A percentile compares a stretch with the other conserved stretches of the same genome.
Evolutionary conservation across 1,140 invertebrate species (phyloP).

Genomic region (Watersipora subatra): DNA sequence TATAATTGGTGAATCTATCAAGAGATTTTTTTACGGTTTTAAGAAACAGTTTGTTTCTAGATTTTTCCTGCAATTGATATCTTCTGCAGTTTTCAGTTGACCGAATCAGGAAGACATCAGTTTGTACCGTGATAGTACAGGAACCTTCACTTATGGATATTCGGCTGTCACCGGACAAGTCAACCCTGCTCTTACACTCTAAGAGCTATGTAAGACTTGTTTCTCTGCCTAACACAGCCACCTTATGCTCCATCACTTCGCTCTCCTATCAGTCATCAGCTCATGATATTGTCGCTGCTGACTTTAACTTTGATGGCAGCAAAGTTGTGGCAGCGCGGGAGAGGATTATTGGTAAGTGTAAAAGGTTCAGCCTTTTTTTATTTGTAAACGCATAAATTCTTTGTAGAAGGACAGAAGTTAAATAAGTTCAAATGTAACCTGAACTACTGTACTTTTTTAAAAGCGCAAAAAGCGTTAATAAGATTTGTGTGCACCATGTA

Average conservation of each 20-base stretch:
- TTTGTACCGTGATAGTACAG: neutral
- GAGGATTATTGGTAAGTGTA: constrained; percentile 12
- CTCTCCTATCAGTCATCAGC: neutral
- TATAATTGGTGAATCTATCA: too few species aligned
- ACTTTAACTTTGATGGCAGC: constrained; percentile 21
- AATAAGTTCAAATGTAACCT: too few species aligned
- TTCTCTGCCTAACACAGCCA: too few species aligned
- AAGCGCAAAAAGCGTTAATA: too few species aligned
- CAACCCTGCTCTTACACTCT: neutral
- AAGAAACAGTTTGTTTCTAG: too few species aligned
- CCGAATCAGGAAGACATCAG: neutral
- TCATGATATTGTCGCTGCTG: constrained; percentile 12
- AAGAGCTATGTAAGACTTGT: neutral
- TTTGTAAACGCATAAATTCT: too few species aligned
- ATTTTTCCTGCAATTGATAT: too few species aligned
- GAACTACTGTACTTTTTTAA: too few species aligned
- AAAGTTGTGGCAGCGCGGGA: constrained; percentile 22
- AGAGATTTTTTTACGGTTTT: too few species aligned
- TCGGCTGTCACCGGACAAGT: neutral
- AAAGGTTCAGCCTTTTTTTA: too few species aligned
- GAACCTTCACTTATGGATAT: neutral
- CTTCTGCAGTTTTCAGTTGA: neutral
- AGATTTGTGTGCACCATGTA: too few species aligned
- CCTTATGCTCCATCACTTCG: neutral
- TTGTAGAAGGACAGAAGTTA: too few species aligned